These are phyloP conservation scores for Halictus quadricinctus DNA, from an alignment of 2,888 invertebrate species.

Conservation along the genomic window DNA sequence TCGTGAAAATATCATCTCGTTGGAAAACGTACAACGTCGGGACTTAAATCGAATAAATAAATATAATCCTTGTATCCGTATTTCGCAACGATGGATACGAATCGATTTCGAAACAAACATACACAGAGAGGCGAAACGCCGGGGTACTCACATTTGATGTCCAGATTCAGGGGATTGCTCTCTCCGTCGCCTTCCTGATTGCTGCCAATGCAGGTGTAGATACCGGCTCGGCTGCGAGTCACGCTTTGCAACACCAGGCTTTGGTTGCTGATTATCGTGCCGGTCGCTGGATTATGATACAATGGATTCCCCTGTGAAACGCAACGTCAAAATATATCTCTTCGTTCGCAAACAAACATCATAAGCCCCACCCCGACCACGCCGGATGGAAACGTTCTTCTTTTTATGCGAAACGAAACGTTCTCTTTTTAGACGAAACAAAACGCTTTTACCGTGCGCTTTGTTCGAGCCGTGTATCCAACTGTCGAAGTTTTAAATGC, in stretches of 20 bases:
- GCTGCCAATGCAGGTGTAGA: slow-evolving; percentile 94
- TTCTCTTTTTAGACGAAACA: neutral
- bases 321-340: slow-evolving; percentile 32
- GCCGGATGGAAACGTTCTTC: neutral
- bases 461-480: neutral
- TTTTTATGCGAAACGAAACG: neutral
- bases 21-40: neutral
- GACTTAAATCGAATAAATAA: neutral
- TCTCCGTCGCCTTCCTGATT: slow-evolving; percentile 95
- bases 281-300: slow-evolving; percentile 90
- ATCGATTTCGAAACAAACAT: slow-evolving; percentile 1
- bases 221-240: slow-evolving; percentile 89
- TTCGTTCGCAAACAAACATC: neutral
- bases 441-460: neutral
- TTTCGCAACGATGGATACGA: neutral
- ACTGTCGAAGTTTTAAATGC: neutral
- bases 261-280: slow-evolving; percentile 94
- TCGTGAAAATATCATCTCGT: neutral
- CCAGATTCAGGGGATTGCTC: slow-evolving; percentile 92
- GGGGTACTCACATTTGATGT: slow-evolving; percentile 91
- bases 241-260: slow-evolving; percentile 95
- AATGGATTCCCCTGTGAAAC: slow-evolving; percentile 88
- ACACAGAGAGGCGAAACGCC: neutral
- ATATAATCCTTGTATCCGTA: neutral
- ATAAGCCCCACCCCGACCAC: neutral